phyloP scores from a whole-genome alignment of 2,888 invertebrate species.

The Limnephilus rhombicus region DNA sequence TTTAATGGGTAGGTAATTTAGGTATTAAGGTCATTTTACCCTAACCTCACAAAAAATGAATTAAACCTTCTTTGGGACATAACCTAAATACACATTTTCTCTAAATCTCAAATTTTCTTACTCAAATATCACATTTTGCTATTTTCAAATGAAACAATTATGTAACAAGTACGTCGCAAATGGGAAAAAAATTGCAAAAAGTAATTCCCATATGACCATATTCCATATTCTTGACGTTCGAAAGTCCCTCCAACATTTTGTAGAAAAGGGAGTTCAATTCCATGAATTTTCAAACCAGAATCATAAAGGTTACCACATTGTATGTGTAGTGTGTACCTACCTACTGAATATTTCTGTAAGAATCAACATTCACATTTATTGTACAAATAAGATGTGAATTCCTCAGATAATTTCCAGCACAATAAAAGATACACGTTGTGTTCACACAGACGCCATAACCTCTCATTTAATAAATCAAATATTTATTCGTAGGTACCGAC shows the following conservation, averaged over 20 bases:
- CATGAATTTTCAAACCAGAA: not conserved
- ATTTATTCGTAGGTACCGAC: constrained; percentile 60
- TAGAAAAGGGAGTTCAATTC: not conserved
- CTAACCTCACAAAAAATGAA: too few species aligned
- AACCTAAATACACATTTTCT: too few species aligned
- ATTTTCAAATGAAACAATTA: too few species aligned
- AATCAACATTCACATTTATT: not conserved
- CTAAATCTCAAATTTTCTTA: too few species aligned
- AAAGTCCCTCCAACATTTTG: not conserved
- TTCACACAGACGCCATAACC: constrained; percentile 33
- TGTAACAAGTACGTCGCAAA: too few species aligned
- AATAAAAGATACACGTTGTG: constrained; percentile 33
- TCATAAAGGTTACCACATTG: not conserved
- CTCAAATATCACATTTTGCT: too few species aligned
- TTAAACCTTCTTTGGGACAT: too few species aligned
- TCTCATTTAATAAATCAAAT: constrained; percentile 60
- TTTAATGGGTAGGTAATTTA: too few species aligned
- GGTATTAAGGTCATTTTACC: too few species aligned
- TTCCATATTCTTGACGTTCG: not conserved
- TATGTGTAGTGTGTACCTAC: not conserved
- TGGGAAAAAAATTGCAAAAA: too few species aligned
- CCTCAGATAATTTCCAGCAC: constrained; percentile 39
- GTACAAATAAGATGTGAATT: constrained; percentile 11
- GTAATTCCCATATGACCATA: not conserved
- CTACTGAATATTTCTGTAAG: not conserved